These are phyloP conservation scores for Eriocheir sinensis DNA, from an alignment of 1,140 invertebrate species.

Conservation along the genomic window DNA sequence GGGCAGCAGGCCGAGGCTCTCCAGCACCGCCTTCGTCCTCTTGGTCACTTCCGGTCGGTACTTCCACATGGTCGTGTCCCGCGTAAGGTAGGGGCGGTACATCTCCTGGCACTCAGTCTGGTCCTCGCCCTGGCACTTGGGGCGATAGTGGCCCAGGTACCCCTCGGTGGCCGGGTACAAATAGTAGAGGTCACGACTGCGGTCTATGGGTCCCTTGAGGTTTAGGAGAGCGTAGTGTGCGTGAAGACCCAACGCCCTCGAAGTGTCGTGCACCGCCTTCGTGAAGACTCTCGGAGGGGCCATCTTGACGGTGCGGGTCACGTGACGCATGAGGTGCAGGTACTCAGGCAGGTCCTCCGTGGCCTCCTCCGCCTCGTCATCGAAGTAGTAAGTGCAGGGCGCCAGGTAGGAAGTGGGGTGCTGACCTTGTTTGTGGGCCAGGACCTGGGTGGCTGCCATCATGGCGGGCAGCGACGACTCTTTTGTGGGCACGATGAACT, in stretches of 20 bases:
- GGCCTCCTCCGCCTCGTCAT: constrained; percentile 60
- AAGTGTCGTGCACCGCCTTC: constrained; percentile 76
- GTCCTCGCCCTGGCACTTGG: constrained; percentile 72
- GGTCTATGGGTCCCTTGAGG: constrained; percentile 55
- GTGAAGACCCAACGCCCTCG: constrained; percentile 70
- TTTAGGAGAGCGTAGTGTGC: constrained; percentile 76
- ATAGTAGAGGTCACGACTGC: constrained; percentile 65
- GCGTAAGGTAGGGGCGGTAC: constrained; percentile 59
- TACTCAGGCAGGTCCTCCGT: constrained; percentile 44
- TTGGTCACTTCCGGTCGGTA: constrained; percentile 36
- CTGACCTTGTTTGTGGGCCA: constrained; percentile 40
- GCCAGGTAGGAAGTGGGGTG: constrained; percentile 75
- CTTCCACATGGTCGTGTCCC: constrained; percentile 71
- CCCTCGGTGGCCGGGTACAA: constrained; percentile 73
- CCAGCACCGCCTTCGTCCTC: constrained; percentile 28
- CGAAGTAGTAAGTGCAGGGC: constrained; percentile 76
- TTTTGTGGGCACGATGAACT: constrained; percentile 51
- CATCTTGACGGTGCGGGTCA: constrained; percentile 71
- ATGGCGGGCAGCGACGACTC: constrained; percentile 53
- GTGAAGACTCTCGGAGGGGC: constrained; percentile 65
- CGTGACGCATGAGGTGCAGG: constrained; percentile 67
- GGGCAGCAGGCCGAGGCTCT: constrained; percentile 31
- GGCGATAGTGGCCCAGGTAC: constrained; percentile 73
- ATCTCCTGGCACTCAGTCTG: constrained; percentile 65
- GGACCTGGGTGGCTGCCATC: constrained; percentile 52